Percentiles rank a stretch among this genome's conserved stretches.
Conservation (phyloP, 2,113 vertebrate genomes). For the Petromus typicus region DNA sequence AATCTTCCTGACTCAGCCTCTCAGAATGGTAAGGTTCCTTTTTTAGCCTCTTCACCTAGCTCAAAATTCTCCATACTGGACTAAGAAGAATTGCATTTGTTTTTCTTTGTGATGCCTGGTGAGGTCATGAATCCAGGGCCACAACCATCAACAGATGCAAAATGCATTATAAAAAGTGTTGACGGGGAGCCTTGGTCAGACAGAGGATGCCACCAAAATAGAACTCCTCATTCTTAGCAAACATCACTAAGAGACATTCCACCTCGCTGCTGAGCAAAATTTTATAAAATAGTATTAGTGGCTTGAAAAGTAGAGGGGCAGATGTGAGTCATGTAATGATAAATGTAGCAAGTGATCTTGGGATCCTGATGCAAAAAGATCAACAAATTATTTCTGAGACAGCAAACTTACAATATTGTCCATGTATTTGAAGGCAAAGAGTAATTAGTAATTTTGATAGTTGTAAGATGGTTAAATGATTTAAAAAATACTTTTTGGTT, state of each 20-base stretch:
- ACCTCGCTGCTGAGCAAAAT: too few species aligned
- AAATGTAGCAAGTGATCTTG: neutral
- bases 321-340: too few species aligned
- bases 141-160: neutral
- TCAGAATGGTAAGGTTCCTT: neutral
- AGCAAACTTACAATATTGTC: neutral
- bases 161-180: neutral
- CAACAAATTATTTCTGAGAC: neutral
- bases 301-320: too few species aligned
- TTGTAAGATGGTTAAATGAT: neutral
- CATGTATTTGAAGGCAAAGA: neutral
- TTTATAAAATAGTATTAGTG: too few species aligned
- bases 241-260: too few species aligned
- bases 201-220: too few species aligned
- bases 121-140: neutral
- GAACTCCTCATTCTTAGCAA: too few species aligned
- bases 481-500: neutral
- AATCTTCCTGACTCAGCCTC: neutral
- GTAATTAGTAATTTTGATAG: neutral
- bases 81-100: neutral
- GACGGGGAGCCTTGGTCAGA: too few species aligned
- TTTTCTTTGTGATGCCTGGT: neutral
- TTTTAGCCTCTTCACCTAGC: neutral
- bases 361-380: neutral
- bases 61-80: neutral